Evolutionary conservation across 2,888 invertebrate genomes (phyloP).

Genomic region (Chelonus formosanus): DNA sequence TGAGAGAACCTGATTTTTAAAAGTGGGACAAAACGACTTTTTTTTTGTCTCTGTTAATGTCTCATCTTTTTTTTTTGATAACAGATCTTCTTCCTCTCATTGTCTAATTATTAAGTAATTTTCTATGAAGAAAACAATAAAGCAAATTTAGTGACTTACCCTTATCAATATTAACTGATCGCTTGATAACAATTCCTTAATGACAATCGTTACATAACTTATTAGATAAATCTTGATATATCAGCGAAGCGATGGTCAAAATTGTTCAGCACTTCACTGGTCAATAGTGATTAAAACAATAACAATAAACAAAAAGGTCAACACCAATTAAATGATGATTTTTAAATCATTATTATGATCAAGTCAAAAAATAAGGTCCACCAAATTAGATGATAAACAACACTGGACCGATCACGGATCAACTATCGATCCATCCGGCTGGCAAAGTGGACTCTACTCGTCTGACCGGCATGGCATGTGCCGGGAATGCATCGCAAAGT

Average conservation of each 20-base stretch:
- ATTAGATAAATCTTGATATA: too few relatives aligned
- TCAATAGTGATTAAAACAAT: too few relatives aligned
- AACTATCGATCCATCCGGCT: slow-evolving; percentile 60
- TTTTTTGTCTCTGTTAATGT: slow-evolving; percentile 3
- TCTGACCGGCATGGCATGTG: slow-evolving; percentile 58
- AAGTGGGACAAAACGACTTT: slow-evolving; percentile 32
- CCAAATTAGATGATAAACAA: slow-evolving; percentile 7
- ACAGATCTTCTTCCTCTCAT: too few relatives aligned
- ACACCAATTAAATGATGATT: neutral
- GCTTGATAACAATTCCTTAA: too few relatives aligned
- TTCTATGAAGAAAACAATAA: too few relatives aligned
- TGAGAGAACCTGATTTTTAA: slow-evolving; percentile 33
- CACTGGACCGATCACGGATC: slow-evolving; percentile 46
- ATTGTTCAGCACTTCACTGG: too few relatives aligned
- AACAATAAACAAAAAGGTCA: neutral
- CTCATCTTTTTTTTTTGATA: slow-evolving; percentile 1
- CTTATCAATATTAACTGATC: too few relatives aligned
- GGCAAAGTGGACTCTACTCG: slow-evolving; percentile 63
- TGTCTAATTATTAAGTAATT: too few relatives aligned
- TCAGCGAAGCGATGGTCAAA: too few relatives aligned
- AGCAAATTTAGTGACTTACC: too few relatives aligned
- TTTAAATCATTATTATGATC: neutral
- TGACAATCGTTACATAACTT: too few relatives aligned
- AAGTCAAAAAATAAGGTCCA: slow-evolving; percentile 2
- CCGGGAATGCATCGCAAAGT: slow-evolving; percentile 52